phyloP scores from a whole-genome alignment of 2,888 invertebrate genomes.

The Hirtodrosophila cameraria region DNA sequence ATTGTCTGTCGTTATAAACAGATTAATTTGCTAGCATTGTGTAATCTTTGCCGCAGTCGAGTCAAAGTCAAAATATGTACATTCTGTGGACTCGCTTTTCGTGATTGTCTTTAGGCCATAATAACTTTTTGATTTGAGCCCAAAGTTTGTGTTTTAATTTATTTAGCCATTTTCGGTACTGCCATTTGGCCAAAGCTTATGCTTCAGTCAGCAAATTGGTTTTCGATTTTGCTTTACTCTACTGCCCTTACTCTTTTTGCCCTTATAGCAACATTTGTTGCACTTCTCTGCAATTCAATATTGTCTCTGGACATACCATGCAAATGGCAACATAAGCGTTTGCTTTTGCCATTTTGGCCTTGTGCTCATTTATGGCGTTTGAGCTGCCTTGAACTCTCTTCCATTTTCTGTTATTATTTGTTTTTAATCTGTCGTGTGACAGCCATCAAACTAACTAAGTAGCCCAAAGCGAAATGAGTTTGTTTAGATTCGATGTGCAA shows the following conservation, averaged over 20 bases:
- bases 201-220: constrained; percentile 63
- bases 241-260: background rate
- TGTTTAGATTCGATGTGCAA: constrained; percentile 9
- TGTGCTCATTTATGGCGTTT: constrained; percentile 56
- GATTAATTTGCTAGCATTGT: constrained; percentile 74
- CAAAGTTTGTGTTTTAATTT: constrained; percentile 64
- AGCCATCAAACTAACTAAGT: constrained; percentile 34
- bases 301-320: constrained; percentile 36
- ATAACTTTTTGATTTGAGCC: constrained; percentile 72
- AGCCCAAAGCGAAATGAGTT: constrained; percentile 8
- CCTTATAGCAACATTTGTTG: constrained; percentile 30
- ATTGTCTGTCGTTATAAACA: constrained; percentile 70
- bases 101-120: constrained; percentile 60
- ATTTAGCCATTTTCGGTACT: constrained; percentile 28
- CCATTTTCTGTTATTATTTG: constrained; percentile 54
- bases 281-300: constrained; percentile 34
- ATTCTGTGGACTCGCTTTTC: constrained; percentile 32
- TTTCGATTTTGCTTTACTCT: constrained; percentile 61
- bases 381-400: constrained; percentile 47
- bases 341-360: constrained; percentile 44
- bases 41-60: constrained; percentile 61
- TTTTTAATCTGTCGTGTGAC: constrained; percentile 64
- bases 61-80: constrained; percentile 28
- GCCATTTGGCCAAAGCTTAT: constrained; percentile 41
- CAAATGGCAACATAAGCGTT: constrained; percentile 51